Evolutionary conservation across 2,888 invertebrate species (phyloP), one percentile per base, ranked within the genome.

Genomic region (Erebia ligea): DNA sequence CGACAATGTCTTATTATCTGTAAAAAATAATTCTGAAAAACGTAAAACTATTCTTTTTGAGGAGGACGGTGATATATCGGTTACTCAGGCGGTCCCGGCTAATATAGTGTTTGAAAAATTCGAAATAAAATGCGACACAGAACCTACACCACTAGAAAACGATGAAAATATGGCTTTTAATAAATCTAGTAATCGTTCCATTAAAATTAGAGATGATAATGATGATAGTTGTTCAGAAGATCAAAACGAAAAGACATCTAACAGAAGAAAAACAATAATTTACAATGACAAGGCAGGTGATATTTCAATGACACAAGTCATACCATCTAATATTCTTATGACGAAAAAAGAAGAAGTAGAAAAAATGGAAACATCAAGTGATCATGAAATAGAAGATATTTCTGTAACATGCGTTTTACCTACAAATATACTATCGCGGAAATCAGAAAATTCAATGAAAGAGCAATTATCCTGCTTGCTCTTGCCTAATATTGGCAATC

Each of bases 281-380:
- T 78, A 76, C 67, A 73, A 76, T 15, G 63, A 74, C 40, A 75
- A 76, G 45, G 65, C 69, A 42, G 73, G 69, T 11, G 71, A 80
- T 21, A 72, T 80, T 57, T 81, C 80, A 63, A 79, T 82, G 67
- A 82, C 84, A 2, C 78, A 84, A 76, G 79, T 77, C 3, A 63
- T 85, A 21, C 76, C 83, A 73, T 42, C 76, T 74, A 54, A 76
- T 78, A 66, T 72, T 71, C 62, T 77, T 52, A 13, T 73, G 17
- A 67, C 65, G 42, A 72, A 62, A 59, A 42, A 52, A 66, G 10
- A 56, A 54, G 69, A 76, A 50, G 75, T 70, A 73, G 76, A 59
- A 74, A 76, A 68, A 79, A 61, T 56, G 17, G 65, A 69, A 58
- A 58, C n/a, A 56, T 58, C 73, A 73, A 50, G 77, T 76, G 73